phyloP scores from a whole-genome alignment of 2,113 vertebrate species.

The Anser cygnoides region DNA sequence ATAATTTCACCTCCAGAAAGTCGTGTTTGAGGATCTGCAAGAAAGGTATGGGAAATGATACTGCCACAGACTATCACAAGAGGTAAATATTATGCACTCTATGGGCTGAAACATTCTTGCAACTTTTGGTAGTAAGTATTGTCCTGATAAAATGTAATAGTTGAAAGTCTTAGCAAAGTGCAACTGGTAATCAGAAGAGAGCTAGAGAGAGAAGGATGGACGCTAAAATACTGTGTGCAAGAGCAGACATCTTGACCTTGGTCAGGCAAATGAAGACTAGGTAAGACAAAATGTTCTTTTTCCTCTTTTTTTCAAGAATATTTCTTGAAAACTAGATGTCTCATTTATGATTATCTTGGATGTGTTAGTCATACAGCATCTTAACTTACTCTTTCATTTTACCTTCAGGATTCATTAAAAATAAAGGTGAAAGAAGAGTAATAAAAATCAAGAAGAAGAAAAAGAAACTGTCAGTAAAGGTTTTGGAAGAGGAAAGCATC shows the following conservation, averaged over 20 bases:
- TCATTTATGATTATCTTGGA: background rate
- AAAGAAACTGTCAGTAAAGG: slow-evolving; percentile 53
- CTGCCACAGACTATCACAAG: background rate
- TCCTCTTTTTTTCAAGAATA: background rate
- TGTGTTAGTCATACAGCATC: background rate
- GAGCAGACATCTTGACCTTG: background rate
- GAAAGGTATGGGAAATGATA: slow-evolving; percentile 65
- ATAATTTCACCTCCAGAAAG: slow-evolving; percentile 83
- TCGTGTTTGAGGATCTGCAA: slow-evolving; percentile 81
- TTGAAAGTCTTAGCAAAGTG: background rate
- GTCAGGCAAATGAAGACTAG: background rate
- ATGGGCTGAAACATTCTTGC: background rate
- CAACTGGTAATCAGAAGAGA: slow-evolving; percentile 12
- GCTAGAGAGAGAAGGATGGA: background rate
- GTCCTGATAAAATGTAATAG: background rate
- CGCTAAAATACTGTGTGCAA: background rate
- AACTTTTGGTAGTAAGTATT: background rate
- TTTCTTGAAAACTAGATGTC: background rate
- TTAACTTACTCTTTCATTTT: slow-evolving; percentile 13
- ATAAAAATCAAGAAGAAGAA: slow-evolving; percentile 72
- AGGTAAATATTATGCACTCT: background rate
- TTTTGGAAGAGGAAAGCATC: background rate
- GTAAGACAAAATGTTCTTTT: background rate
- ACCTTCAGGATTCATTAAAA: slow-evolving; percentile 64
- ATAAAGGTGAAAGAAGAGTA: slow-evolving; percentile 14